Base-by-base conservation (phyloP, 2,113 vertebrate species). In the Muntiacus muntjak region DNA sequence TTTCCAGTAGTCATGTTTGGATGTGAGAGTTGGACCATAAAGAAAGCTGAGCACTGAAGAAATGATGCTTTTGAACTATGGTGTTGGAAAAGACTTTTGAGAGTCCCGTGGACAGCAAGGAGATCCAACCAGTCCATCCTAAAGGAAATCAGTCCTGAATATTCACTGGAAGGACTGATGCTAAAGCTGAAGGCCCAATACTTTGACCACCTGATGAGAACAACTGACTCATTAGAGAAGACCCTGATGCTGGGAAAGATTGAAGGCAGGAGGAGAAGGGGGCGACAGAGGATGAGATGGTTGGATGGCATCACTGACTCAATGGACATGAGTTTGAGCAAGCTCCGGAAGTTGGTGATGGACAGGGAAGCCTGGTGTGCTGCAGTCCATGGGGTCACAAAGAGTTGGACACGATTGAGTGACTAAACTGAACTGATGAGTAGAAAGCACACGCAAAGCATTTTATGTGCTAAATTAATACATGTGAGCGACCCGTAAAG, bases 401-500 rank as follows among this genome's bases (percentile, higher is more conserved):
- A 71, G n/a, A 36, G 67, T 71, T n/a, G 23, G 67, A 40, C n/a
- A 40, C 1, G 19, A 17, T 19, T 71, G 67, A 40, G n/a, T 10
- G 10, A 71, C 67, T 71, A 5, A 6, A 36, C 19, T 36, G 19
- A 71, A 36, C 23, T 5, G 54, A 74, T 67, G 33, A 67, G 7
- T 19, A 25, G 33, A n/a, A 14, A 36, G 16, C 64, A 11, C 14
- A 10, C 17, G 3, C 52, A 28, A 36, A 74, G n/a, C 0, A 2
- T 57, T 40, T 14, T 3, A 1, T 13, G 47, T 25, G 12, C 54
- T 47, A 5, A 40, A 4, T 21, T 54, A 47, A 45, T 9, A 2
- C 52, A 54, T 2, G 0, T 6, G 71, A 58, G 36, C 5, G 12
- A 7, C 14, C 60, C 2, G 0, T 3, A 15, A 6, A 45, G n/a